Conservation (phyloP, 2,113 vertebrate genomes). For the Ceyx margarethae region DNA sequence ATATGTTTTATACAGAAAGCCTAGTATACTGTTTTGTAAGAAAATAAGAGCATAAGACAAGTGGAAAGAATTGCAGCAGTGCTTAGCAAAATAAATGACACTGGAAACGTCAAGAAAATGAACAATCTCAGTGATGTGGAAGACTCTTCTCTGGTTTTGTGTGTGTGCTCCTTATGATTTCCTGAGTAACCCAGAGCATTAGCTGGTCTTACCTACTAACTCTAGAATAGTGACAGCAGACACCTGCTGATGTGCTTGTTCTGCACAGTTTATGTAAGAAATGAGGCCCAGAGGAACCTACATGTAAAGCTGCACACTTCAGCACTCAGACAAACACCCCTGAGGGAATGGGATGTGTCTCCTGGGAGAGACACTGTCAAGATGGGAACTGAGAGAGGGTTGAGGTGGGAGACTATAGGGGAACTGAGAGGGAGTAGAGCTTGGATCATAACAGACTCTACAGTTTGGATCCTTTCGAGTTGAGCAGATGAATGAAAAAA, state of each 20-base stretch:
- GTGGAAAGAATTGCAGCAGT: not conserved
- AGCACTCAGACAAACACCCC: not conserved
- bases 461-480: not conserved
- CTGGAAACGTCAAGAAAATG: constrained; percentile 15
- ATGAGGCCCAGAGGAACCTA: not conserved
- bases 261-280: not conserved
- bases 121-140: not conserved
- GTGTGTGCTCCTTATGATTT: constrained; percentile 24
- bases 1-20: constrained; percentile 62
- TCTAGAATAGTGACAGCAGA: not conserved
- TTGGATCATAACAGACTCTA: no score
- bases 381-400: not conserved
- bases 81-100: constrained; percentile 28
- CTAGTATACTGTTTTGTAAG: constrained; percentile 56
- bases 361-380: not conserved
- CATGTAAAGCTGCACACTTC: not conserved
- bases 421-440: not conserved
- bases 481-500: not conserved
- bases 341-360: not conserved
- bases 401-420: not conserved
- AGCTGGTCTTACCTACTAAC: constrained; percentile 56
- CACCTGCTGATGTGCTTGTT: not conserved
- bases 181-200: constrained; percentile 40
- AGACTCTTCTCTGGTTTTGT: constrained; percentile 19
- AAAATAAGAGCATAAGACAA: constrained; percentile 28